Conservation (phyloP, 2,888 invertebrate species). For the Podotricha telesiphe region DNA sequence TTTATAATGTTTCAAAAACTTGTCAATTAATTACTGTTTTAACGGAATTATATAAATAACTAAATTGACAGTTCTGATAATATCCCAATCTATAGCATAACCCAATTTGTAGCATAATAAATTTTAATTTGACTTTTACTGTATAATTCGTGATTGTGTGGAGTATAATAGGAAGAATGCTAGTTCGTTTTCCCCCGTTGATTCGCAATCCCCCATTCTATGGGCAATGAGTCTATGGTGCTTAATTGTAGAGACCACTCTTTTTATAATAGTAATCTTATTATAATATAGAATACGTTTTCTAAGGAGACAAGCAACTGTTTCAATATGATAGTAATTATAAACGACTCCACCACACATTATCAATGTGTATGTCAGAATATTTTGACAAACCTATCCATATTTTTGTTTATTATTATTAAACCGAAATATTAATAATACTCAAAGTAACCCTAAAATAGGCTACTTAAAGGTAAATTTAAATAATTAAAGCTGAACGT, state of each 20-base stretch:
- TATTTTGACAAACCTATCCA: background rate
- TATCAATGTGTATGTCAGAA: background rate
- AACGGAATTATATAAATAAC: too few species aligned
- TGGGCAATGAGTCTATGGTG: too few species aligned
- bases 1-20: background rate
- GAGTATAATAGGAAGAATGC: too few species aligned
- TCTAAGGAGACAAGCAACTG: background rate
- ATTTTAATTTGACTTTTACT: too few species aligned
- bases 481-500: slow-evolving; percentile 42
- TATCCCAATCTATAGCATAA: too few species aligned
- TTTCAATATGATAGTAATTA: background rate
- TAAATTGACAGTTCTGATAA: too few species aligned
- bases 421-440: background rate
- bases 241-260: too few species aligned
- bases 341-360: background rate
- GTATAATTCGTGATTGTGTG: too few species aligned
- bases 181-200: too few species aligned
- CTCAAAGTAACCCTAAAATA: background rate
- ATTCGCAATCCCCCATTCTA: too few species aligned
- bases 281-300: background rate
- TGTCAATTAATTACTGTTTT: background rate
- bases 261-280: background rate
- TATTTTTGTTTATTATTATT: background rate
- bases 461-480: slow-evolving; percentile 36
- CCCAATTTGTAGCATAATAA: too few species aligned